Conservation (phyloP, 2,888 invertebrate species). For the Dryocosmus kuriphilus region DNA sequence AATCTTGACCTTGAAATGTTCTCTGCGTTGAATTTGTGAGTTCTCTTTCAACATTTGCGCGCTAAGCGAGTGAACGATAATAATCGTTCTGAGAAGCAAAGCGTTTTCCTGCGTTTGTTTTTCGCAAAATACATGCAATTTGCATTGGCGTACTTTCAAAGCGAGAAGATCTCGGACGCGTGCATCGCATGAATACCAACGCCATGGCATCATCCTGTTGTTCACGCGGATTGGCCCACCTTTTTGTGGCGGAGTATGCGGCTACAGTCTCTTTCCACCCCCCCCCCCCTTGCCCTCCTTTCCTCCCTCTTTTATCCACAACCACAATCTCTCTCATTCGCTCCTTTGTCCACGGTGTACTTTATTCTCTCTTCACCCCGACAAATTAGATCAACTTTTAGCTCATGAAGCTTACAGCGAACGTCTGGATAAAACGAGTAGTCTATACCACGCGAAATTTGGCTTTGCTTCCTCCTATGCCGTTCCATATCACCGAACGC, state of each 20-base stretch:
- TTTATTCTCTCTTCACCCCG: constrained; percentile 30
- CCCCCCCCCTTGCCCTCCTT: constrained; percentile 43
- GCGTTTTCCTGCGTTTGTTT: neutral
- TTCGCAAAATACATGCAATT: constrained; percentile 5
- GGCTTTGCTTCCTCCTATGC: neutral
- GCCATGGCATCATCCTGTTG: constrained; percentile 51
- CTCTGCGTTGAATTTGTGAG: neutral
- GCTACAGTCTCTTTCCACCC: constrained; percentile 20
- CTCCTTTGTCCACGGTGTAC: constrained; percentile 30
- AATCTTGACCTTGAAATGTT: too few relatives aligned
- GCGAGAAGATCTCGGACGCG: constrained; percentile 28
- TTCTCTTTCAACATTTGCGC: neutral
- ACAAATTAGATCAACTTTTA: constrained; percentile 48
- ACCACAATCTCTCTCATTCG: constrained; percentile 45
- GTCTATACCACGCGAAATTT: constrained; percentile 30
- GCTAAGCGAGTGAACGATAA: neutral
- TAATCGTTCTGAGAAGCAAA: neutral
- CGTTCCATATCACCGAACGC: neutral
- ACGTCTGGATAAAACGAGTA: constrained; percentile 37
- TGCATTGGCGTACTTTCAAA: constrained; percentile 33
- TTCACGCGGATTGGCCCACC: constrained; percentile 56
- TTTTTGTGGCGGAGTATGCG: constrained; percentile 59
- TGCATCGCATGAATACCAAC: constrained; percentile 53
- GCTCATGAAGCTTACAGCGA: constrained; percentile 43
- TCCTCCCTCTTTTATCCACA: constrained; percentile 41